Evolutionary conservation across 2,797 vertebrate species (phyloP).

Genomic region (Notolabrus celidotus): DNA sequence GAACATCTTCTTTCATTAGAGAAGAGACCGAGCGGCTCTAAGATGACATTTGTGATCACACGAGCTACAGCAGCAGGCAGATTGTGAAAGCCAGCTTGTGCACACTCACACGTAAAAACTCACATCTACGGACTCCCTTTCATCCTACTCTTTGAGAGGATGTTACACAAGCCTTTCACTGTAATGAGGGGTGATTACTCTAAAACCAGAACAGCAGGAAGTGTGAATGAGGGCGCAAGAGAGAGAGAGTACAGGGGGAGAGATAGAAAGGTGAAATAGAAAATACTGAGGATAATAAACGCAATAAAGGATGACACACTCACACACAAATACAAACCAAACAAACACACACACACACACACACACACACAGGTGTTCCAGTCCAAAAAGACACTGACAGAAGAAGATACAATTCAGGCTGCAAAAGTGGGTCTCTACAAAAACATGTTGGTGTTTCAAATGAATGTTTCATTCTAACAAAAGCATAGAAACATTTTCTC

Average conservation of each 20-base stretch:
- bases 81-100: conserved; percentile 15
- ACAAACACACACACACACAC: conserved; percentile 1
- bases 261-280: background rate
- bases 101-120: conserved; percentile 1
- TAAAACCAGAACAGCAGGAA: conserved; percentile 70
- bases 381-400: conserved; percentile 19
- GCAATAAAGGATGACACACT: conserved; percentile 3
- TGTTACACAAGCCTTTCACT: conserved; percentile 66
- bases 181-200: conserved; percentile 50
- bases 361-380: conserved; percentile 4
- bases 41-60: background rate
- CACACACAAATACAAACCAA: too few relatives aligned
- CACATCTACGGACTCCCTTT: conserved; percentile 25
- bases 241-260: conserved; percentile 1
- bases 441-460: background rate
- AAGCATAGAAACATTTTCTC: background rate
- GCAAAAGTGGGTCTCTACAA: background rate
- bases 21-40: conserved; percentile 3
- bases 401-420: background rate
- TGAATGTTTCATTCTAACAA: conserved; percentile 1
- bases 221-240: conserved; percentile 41
- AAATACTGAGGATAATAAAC: conserved; percentile 13
- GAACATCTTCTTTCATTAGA: background rate
- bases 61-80: conserved; percentile 17
- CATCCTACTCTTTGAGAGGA: conserved; percentile 54